These are phyloP conservation scores for Anser cygnoides DNA, from an alignment of 2,113 vertebrate genomes.

Conservation along the genomic window DNA sequence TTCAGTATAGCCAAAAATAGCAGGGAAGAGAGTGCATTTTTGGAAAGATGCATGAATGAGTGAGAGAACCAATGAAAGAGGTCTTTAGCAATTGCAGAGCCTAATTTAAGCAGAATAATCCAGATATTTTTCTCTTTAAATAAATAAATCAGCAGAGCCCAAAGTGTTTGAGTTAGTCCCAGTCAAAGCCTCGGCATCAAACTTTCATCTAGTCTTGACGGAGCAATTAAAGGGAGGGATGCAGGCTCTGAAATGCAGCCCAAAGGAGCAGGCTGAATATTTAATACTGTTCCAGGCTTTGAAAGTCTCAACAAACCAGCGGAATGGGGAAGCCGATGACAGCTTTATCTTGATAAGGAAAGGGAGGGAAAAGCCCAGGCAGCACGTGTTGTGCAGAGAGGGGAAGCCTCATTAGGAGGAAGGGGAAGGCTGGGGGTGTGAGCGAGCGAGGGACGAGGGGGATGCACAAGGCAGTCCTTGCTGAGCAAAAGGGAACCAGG, in stretches of 20 bases:
- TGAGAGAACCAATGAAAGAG: not conserved
- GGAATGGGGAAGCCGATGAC: constrained; percentile 52
- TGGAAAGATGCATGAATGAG: not conserved
- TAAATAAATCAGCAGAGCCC: constrained; percentile 21
- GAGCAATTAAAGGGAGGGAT: constrained; percentile 68
- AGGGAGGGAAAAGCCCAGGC: not conserved
- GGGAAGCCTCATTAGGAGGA: not conserved
- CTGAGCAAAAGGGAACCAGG: not conserved
- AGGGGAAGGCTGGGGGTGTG: not conserved
- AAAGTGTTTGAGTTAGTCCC: constrained; percentile 14
- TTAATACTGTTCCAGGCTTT: constrained; percentile 63
- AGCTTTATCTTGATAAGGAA: constrained; percentile 53
- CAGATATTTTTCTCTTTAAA: constrained; percentile 1
- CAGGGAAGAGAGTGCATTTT: not conserved
- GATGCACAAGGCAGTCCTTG: not conserved
- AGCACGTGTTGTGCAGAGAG: not conserved
- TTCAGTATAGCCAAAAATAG: not conserved
- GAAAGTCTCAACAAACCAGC: constrained; percentile 57
- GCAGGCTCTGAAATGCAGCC: constrained; percentile 43
- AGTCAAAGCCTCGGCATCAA: constrained; percentile 40
- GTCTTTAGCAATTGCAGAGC: not conserved
- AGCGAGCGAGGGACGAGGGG: not conserved
- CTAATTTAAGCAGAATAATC: constrained; percentile 27
- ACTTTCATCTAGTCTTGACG: constrained; percentile 57
- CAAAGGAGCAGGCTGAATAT: constrained; percentile 62